Evolutionary conservation across 2,888 invertebrate genomes (phyloP).

Genomic region (Anticlea derivata): DNA sequence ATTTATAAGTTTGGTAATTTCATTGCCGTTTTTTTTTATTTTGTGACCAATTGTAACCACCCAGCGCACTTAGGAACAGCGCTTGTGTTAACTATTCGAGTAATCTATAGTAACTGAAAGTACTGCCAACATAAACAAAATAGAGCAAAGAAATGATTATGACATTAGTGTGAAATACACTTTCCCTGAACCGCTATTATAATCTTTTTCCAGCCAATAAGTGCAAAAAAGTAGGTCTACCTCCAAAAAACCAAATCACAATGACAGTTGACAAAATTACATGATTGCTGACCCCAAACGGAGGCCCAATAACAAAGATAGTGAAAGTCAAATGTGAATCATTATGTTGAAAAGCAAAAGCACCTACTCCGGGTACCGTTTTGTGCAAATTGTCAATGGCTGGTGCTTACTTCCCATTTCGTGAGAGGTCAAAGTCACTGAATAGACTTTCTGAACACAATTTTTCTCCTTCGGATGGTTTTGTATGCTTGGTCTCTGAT

Average conservation of each 20-base stretch:
- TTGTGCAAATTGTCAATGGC: constrained; percentile 24
- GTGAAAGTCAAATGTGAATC: constrained; percentile 35
- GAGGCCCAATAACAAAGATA: constrained; percentile 30
- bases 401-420: constrained; percentile 12
- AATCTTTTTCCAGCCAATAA: constrained; percentile 4
- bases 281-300: constrained; percentile 34
- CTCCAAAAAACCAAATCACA: constrained; percentile 26
- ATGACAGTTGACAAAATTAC: constrained; percentile 34
- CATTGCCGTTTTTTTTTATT: too few species aligned
- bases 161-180: constrained; percentile 10
- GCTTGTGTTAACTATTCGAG: too few species aligned
- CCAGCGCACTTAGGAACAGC: too few species aligned
- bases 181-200: constrained; percentile 11
- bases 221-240: constrained; percentile 16
- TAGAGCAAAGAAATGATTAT: not conserved
- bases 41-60: too few species aligned
- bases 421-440: constrained; percentile 17
- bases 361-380: constrained; percentile 19
- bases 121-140: too few species aligned
- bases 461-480: too few species aligned
- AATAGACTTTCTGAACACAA: not conserved
- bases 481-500: too few species aligned
- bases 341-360: constrained; percentile 30
- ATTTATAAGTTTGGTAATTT: too few species aligned
- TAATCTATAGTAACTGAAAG: too few species aligned